A percentile compares a stretch with the other conserved stretches of the same genome.
phyloP scores from a whole-genome alignment of 2,113 vertebrate species.

The Podarcis raffonei region DNA sequence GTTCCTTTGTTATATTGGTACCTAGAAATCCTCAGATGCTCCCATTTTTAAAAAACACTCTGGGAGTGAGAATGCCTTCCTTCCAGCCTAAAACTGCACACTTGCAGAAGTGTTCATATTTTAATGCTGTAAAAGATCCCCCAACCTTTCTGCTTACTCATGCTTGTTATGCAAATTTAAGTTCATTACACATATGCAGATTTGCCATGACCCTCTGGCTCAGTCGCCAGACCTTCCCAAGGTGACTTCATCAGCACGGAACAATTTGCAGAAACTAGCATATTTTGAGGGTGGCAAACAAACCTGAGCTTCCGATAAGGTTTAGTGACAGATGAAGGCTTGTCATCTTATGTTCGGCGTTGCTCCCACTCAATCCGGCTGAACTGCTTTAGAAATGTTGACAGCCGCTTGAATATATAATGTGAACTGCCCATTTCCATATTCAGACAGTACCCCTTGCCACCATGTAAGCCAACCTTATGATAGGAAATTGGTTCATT shows the following conservation, averaged over 20 bases:
- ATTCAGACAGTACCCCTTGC: not conserved
- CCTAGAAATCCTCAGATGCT: not conserved
- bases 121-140: not conserved
- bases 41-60: not conserved
- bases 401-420: not conserved
- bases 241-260: not conserved
- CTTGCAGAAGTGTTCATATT: not conserved
- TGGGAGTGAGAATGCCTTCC: not conserved
- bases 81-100: not conserved
- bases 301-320: not conserved
- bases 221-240: not conserved
- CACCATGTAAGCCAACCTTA: not conserved
- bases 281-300: not conserved
- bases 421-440: not conserved
- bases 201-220: not conserved
- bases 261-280: not conserved
- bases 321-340: not conserved
- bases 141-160: not conserved
- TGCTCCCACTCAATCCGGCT: not conserved
- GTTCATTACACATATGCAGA: not conserved
- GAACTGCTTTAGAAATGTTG: not conserved
- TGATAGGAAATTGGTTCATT: not conserved
- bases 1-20: no score
- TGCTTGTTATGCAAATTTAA: not conserved
- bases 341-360: not conserved